Evolutionary conservation across 1,140 invertebrate genomes (phyloP).

Genomic region (Arctopsyche grandis): DNA sequence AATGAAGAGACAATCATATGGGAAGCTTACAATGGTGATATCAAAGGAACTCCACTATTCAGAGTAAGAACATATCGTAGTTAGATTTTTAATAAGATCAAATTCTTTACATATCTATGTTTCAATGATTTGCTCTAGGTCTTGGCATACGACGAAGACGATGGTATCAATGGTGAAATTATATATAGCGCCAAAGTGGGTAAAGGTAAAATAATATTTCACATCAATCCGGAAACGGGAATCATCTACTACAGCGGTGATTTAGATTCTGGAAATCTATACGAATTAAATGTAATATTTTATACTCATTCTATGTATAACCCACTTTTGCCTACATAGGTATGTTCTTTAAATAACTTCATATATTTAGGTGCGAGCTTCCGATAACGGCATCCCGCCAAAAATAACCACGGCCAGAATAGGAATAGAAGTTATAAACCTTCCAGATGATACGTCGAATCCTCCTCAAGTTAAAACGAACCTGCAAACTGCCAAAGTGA

Average conservation of each 20-base stretch:
- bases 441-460: slow-evolving; percentile 66
- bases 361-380: slow-evolving; percentile 73
- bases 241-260: slow-evolving; percentile 66
- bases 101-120: background rate
- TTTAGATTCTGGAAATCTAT: slow-evolving; percentile 76
- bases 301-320: background rate
- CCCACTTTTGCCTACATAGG: too few species aligned
- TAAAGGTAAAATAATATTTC: slow-evolving; percentile 76
- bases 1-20: slow-evolving; percentile 46
- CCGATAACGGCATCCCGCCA: slow-evolving; percentile 76
- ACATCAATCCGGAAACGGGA: slow-evolving; percentile 80
- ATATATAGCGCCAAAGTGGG: slow-evolving; percentile 81
- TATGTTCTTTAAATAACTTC: background rate
- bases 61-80: slow-evolving; percentile 33
- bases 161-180: slow-evolving; percentile 78
- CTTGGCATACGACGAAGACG: slow-evolving; percentile 81
- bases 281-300: slow-evolving; percentile 65
- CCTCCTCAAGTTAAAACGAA: slow-evolving; percentile 72
- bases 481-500: slow-evolving; percentile 74
- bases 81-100: slow-evolving; percentile 24
- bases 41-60: slow-evolving; percentile 48
- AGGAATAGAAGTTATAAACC: slow-evolving; percentile 70
- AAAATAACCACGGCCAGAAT: slow-evolving; percentile 75
- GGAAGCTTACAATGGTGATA: slow-evolving; percentile 45
- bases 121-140: slow-evolving; percentile 67